These are phyloP conservation scores for Menidia beryllina DNA, from an alignment of 2,113 vertebrate species.

Conservation along the genomic window DNA sequence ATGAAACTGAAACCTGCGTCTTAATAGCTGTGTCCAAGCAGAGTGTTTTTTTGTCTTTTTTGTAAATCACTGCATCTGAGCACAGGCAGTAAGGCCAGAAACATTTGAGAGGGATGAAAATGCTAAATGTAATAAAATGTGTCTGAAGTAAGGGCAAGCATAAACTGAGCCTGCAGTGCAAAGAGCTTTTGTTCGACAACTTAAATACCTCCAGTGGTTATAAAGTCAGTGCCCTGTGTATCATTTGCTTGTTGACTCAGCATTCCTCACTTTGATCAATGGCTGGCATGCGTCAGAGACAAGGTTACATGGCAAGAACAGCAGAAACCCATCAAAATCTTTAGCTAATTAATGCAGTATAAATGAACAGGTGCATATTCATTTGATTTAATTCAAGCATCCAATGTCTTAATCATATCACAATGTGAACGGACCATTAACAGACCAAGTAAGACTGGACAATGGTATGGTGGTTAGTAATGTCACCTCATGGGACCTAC, in stretches of 20 bases:
- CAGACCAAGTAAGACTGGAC: too few relatives aligned
- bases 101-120: too few relatives aligned
- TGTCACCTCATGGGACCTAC: too few relatives aligned
- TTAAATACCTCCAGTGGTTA: not conserved
- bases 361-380: not conserved
- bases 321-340: not conserved
- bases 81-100: not conserved
- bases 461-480: too few relatives aligned
- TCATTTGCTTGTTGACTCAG: conserved; percentile 17
- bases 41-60: too few relatives aligned
- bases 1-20: too few relatives aligned
- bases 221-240: conserved; percentile 28
- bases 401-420: not conserved
- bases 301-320: not conserved
- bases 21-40: too few relatives aligned
- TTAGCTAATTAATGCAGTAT: not conserved
- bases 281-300: conserved; percentile 13
- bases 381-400: not conserved
- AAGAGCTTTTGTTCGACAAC: too few relatives aligned
- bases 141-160: not conserved
- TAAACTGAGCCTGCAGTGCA: not conserved
- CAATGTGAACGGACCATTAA: too few relatives aligned
- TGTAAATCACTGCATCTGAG: not conserved
- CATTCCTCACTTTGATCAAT: conserved; percentile 3
- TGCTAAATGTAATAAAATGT: not conserved